Base-by-base conservation (phyloP, 1,140 invertebrate species). In the Philaenus spumarius region DNA sequence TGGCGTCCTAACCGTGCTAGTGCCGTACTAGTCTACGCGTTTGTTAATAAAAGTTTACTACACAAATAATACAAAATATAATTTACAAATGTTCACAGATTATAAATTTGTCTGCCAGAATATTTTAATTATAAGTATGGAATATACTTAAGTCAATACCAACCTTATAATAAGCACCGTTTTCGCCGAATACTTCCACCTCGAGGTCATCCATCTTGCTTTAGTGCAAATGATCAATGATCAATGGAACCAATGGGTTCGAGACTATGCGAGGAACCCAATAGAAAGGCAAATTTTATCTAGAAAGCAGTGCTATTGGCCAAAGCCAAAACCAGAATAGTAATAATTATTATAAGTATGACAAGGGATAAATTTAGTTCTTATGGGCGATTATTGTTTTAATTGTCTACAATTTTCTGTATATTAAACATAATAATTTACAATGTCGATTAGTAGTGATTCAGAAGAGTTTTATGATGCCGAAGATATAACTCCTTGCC, bases 111-210 rank as follows among this genome's bases (percentile, higher is more conserved):
- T 30, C 26, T 30, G 26, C 3, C 9, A 30, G 9, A 30, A 30
- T 30, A 30, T 4, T 30, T 30, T 30, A 30, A 9, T 30, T 30
- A 3, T 30, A 30, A 30, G 3, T 30, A 30, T 30, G 26, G 9
- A 30, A 26, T 22, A 65, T 62, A 65, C 62, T 66, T 68, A 23
- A 59, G 57, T 61, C 61, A 63, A 56, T 77, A 79, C 79, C 77
- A 78, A 95, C 91, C 90, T 95, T 94, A 80, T 96, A 96, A 85
- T 92, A 95, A 80, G 90, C 92, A 79, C 93, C 93, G 82, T 95
- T 96, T 82, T 93, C 90, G 79, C 93, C 92, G 83, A 89, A 87
- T 78, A 97, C 92, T 88, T 97, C 94, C 76, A 96, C 90, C 81
- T 86, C 85, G 78, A 93, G 83, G 81, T 93, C 90, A 84, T 93